Percentiles rank a stretch among this genome's conserved stretches.
phyloP scores from a whole-genome alignment of 2,113 vertebrate species.

The Pterocles gutturalis region DNA sequence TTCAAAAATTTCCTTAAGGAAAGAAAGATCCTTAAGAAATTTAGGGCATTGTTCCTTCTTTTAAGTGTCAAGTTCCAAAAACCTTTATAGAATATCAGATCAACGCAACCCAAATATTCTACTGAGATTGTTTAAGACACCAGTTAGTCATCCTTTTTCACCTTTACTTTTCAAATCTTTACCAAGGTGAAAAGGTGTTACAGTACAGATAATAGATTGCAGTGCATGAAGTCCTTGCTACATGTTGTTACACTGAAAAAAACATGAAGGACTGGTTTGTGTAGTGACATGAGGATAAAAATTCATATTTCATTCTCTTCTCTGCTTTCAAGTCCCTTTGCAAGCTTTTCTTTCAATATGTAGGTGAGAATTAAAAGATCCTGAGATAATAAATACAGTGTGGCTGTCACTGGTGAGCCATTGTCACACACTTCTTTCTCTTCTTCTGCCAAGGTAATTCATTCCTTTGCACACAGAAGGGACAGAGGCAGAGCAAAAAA shows the following conservation, averaged over 20 bases:
- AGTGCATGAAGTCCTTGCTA: not conserved
- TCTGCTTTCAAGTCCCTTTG: not conserved
- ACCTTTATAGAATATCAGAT: not conserved
- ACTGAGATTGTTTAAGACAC: not conserved
- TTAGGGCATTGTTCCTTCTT: not conserved
- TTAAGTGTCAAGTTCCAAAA: not conserved
- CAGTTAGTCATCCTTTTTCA: not conserved
- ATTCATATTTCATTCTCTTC: not conserved
- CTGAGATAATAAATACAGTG: not conserved
- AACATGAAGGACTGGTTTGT: not conserved
- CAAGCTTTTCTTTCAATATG: not conserved
- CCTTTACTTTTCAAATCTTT: not conserved
- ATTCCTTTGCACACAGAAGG: not conserved
- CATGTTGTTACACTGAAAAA: not conserved
- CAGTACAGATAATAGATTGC: not conserved
- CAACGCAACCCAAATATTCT: not conserved
- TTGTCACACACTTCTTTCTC: not conserved
- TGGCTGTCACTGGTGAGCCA: not conserved
- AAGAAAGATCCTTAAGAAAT: not conserved
- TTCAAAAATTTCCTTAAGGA: not conserved
- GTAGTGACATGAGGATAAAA: not conserved
- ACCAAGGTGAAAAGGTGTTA: not conserved
- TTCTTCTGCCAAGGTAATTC: not conserved
- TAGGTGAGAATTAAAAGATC: not conserved
- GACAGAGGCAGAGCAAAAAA: not conserved